Conservation (phyloP, 1,140 invertebrate genomes). For the Sinella curviseta region DNA sequence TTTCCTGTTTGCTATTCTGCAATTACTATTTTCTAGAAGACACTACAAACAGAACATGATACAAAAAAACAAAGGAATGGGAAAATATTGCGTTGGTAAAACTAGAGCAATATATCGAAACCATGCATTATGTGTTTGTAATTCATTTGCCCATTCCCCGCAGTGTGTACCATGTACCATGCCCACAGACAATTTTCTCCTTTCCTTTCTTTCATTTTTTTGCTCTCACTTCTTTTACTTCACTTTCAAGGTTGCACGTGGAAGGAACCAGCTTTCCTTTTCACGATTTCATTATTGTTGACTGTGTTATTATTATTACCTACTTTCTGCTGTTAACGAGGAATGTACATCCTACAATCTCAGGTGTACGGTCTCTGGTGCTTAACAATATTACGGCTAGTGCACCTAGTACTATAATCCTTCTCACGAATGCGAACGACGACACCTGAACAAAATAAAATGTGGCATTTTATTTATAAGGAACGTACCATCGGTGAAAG, state of each 20-base stretch:
- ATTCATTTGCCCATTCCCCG: neutral
- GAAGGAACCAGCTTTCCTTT: slow-evolving; percentile 1
- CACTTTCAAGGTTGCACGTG: neutral
- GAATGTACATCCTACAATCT: too few species aligned
- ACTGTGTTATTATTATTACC: neutral
- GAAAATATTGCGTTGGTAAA: neutral
- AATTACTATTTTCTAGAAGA: too few species aligned
- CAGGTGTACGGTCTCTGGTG: too few species aligned
- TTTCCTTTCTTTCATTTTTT: neutral
- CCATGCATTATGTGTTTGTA: neutral
- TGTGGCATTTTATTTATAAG: too few species aligned
- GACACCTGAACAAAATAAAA: too few species aligned
- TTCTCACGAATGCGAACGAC: too few species aligned
- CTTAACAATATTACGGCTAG: too few species aligned
- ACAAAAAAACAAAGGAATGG: too few species aligned
- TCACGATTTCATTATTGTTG: neutral
- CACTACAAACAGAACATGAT: too few species aligned
- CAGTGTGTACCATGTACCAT: neutral
- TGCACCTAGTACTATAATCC: too few species aligned
- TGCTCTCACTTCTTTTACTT: neutral
- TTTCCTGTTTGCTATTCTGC: too few species aligned
- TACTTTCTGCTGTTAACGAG: neutral
- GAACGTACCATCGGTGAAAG: too few species aligned
- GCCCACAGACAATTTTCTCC: slow-evolving; percentile 2
- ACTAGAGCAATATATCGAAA: neutral